A percentile compares a stretch with the other conserved stretches of the same genome.
These are phyloP conservation scores for Platanista minor DNA, from an alignment of 2,113 vertebrate genomes.

Conservation along the genomic window DNA sequence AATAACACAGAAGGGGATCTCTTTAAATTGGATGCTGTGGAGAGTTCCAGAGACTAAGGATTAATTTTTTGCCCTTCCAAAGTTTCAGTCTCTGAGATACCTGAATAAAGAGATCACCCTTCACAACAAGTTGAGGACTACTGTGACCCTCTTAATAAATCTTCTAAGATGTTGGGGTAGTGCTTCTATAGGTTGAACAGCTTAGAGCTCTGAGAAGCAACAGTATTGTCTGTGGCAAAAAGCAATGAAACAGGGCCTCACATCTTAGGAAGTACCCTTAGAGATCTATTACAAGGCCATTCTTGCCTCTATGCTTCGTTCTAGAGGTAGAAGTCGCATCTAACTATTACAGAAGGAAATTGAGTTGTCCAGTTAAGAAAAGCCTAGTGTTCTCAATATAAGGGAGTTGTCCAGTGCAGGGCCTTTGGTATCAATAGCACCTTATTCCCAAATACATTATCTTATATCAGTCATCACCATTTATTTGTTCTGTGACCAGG, in stretches of 20 bases:
- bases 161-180: neutral
- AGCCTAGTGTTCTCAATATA: neutral
- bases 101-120: neutral
- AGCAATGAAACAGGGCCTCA: neutral
- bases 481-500: neutral
- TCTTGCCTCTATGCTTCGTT: neutral
- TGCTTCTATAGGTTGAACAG: neutral
- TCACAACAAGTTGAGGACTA: neutral
- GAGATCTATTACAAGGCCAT: neutral
- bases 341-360: neutral
- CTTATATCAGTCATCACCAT: neutral
- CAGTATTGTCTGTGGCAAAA: neutral
- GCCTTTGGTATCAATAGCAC: neutral
- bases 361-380: neutral
- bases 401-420: neutral
- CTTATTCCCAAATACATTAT: neutral
- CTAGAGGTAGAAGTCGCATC: neutral
- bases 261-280: neutral
- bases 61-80: neutral
- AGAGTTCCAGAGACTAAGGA: neutral
- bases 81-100: neutral
- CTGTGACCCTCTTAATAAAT: neutral
- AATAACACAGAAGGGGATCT: neutral
- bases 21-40: neutral
- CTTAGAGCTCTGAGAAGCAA: neutral